Evolutionary conservation across 2,113 vertebrate species (phyloP).

Genomic region (Phalacrocorax pelagicus): DNA sequence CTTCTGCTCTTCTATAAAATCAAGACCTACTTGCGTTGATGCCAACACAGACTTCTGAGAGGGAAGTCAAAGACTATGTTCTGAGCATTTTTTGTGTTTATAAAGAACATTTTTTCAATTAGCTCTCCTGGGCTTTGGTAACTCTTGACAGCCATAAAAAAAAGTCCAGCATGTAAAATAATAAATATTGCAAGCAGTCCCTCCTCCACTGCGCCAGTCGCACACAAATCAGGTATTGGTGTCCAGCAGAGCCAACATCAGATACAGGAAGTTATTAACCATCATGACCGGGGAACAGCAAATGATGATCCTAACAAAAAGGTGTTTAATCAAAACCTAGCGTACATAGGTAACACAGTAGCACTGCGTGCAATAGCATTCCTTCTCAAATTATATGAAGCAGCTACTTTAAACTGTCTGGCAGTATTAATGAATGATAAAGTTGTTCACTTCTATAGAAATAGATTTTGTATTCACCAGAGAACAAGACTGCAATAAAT

Average conservation of each 20-base stretch:
- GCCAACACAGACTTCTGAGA: neutral
- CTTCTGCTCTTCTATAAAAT: conserved; percentile 4
- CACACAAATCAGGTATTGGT: neutral
- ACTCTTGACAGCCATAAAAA: neutral
- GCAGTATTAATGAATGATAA: neutral
- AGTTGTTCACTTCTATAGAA: neutral
- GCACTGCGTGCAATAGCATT: neutral
- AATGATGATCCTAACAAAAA: neutral
- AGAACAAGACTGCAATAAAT: neutral
- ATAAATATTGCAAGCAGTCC: neutral
- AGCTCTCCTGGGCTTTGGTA: neutral
- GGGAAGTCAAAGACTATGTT: neutral
- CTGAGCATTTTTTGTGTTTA: neutral
- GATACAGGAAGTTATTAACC: neutral
- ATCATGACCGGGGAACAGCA: neutral
- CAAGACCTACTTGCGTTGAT: neutral
- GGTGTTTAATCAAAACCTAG: neutral
- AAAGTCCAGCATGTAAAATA: neutral
- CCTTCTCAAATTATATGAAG: neutral
- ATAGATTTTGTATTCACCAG: neutral
- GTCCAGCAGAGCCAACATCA: neutral
- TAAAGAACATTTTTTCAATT: neutral
- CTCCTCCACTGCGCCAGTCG: neutral
- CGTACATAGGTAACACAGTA: neutral
- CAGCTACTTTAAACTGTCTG: neutral